Conservation (phyloP, 1,140 invertebrate genomes). For the Phortica variegata region DNA sequence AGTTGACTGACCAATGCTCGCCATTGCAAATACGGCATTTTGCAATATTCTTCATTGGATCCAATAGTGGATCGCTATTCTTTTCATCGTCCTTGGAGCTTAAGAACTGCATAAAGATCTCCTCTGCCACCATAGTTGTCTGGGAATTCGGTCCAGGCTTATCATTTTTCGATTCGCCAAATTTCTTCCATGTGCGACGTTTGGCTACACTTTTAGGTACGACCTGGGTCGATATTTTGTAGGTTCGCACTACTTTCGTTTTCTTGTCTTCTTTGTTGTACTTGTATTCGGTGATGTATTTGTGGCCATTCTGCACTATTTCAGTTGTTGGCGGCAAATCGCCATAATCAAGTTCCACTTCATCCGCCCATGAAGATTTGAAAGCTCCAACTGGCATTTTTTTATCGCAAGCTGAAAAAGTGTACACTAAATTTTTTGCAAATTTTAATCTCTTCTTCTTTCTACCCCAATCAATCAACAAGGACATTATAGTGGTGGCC, state of each 20-base stretch:
- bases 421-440: too few species aligned
- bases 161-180: constrained; percentile 86
- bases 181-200: constrained; percentile 92
- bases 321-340: constrained; percentile 77
- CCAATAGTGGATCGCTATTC: constrained; percentile 70
- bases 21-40: constrained; percentile 94
- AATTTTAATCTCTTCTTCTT: too few species aligned
- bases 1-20: constrained; percentile 96
- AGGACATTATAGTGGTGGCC: too few species aligned
- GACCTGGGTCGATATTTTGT: constrained; percentile 86
- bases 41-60: constrained; percentile 66
- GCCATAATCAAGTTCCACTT: constrained; percentile 81
- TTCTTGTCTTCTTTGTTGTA: constrained; percentile 88
- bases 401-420: too few species aligned
- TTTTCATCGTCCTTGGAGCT: constrained; percentile 84
- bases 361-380: constrained; percentile 90
- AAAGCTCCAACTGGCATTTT: too few species aligned
- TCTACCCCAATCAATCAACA: too few species aligned
- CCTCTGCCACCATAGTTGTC: constrained; percentile 93
- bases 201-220: constrained; percentile 90
- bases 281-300: constrained; percentile 91
- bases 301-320: constrained; percentile 80
- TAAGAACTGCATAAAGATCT: constrained; percentile 92
- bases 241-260: constrained; percentile 81
- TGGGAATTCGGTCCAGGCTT: constrained; percentile 93